These are phyloP conservation scores for Agonopterix arenella DNA, from an alignment of 2,888 invertebrate species.

Conservation along the genomic window DNA sequence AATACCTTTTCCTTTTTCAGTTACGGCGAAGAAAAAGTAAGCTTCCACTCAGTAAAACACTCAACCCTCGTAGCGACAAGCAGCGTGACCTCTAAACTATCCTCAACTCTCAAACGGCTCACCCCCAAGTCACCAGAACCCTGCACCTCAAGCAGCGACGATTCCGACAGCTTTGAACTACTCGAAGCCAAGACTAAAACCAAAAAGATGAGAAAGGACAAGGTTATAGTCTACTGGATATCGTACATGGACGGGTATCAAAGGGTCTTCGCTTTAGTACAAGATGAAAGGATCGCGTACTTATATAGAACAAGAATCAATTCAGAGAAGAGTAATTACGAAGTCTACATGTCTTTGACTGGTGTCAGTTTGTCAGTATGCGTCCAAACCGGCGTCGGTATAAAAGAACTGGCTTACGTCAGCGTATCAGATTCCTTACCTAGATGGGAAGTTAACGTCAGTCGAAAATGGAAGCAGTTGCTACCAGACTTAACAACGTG, in stretches of 20 bases:
- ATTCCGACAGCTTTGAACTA: slow-evolving; percentile 64
- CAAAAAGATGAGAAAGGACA: slow-evolving; percentile 83
- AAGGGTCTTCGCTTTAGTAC: slow-evolving; percentile 84
- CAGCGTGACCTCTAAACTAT: slow-evolving; percentile 72
- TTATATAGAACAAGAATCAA: slow-evolving; percentile 77
- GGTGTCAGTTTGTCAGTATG: slow-evolving; percentile 82
- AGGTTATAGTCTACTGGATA: slow-evolving; percentile 88
- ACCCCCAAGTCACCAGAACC: slow-evolving; percentile 72
- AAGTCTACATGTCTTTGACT: slow-evolving; percentile 82
- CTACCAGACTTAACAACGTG: slow-evolving; percentile 87
- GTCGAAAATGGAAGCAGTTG: slow-evolving; percentile 86
- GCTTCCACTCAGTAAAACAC: slow-evolving; percentile 82
- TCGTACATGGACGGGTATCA: slow-evolving; percentile 87
- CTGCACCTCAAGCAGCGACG: slow-evolving; percentile 78
- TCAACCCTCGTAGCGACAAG: slow-evolving; percentile 60
- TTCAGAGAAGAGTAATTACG: slow-evolving; percentile 81
- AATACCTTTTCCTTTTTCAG: slow-evolving; percentile 33
- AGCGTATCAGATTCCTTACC: slow-evolving; percentile 83
- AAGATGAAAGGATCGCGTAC: slow-evolving; percentile 83
- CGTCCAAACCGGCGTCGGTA: slow-evolving; percentile 47
- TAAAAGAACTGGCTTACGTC: slow-evolving; percentile 82
- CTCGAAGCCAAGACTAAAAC: slow-evolving; percentile 65
- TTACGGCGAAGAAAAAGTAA: slow-evolving; percentile 83
- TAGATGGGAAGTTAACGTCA: slow-evolving; percentile 89
- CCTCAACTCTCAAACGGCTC: slow-evolving; percentile 71